Conservation (phyloP, 2,888 invertebrate species). For the Synanthedon andrenaeformis region DNA sequence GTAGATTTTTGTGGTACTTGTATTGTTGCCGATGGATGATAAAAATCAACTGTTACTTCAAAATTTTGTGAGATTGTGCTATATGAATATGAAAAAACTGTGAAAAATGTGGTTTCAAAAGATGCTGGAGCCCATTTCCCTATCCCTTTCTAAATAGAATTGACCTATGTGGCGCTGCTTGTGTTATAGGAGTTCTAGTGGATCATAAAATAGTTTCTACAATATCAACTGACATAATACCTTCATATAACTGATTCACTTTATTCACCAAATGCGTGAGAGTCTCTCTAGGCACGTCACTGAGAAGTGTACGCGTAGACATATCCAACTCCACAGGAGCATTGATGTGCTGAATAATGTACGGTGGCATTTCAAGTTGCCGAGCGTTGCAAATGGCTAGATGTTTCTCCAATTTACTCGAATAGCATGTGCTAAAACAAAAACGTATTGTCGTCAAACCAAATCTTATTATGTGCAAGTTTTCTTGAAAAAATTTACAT, state of each 20-base stretch:
- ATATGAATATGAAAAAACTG: too few species aligned
- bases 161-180: too few species aligned
- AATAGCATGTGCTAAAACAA: conserved; percentile 73
- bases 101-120: too few species aligned
- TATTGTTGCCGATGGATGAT: too few species aligned
- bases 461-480: neutral
- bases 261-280: conserved; percentile 41
- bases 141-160: too few species aligned
- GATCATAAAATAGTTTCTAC: too few species aligned
- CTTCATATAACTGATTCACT: conserved; percentile 46
- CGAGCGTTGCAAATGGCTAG: conserved; percentile 80
- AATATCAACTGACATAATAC: conserved; percentile 15
- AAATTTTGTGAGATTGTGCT: too few species aligned
- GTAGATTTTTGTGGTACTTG: too few species aligned
- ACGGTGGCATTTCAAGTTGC: conserved; percentile 55
- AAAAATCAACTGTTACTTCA: too few species aligned
- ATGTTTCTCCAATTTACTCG: conserved; percentile 76
- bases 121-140: too few species aligned
- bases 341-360: conserved; percentile 67
- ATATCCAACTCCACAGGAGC: conserved; percentile 21
- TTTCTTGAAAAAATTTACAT: too few species aligned
- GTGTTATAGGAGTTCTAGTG: too few species aligned
- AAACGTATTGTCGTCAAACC: neutral
- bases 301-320: conserved; percentile 28
- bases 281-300: conserved; percentile 28